phyloP scores from a whole-genome alignment of 2,113 vertebrate genomes.

The Lonchura striata region DNA sequence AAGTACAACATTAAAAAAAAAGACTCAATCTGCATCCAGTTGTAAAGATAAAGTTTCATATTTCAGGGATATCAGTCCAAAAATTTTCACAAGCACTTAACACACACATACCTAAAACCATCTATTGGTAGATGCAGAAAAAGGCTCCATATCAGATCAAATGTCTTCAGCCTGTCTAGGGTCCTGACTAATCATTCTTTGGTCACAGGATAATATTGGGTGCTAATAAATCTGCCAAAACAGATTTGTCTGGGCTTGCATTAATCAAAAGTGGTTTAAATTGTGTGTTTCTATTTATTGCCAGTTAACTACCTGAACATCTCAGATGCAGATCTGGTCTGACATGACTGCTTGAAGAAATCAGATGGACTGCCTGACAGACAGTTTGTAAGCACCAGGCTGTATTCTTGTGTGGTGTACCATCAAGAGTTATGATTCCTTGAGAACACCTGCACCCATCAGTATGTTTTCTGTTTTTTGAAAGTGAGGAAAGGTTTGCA shows the following conservation, averaged over 20 bases:
- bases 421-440: neutral
- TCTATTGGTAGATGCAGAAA: neutral
- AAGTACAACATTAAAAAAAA: neutral
- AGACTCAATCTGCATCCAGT: neutral
- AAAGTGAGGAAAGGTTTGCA: neutral
- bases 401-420: neutral
- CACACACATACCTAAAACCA: neutral
- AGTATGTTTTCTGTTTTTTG: neutral
- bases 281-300: neutral
- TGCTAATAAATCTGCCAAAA: constrained; percentile 50
- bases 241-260: neutral
- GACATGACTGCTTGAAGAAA: neutral
- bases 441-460: neutral
- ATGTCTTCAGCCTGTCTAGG: neutral
- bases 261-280: constrained; percentile 29
- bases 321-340: neutral
- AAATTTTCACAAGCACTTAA: neutral
- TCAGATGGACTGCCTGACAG: neutral
- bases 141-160: neutral
- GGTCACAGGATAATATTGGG: neutral
- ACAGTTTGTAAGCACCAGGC: neutral
- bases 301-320: neutral
- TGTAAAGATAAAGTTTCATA: neutral
- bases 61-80: neutral
- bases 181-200: constrained; percentile 5